Evolutionary conservation across 2,797 vertebrate species (phyloP).

Genomic region (Setipinna tenuifilis): DNA sequence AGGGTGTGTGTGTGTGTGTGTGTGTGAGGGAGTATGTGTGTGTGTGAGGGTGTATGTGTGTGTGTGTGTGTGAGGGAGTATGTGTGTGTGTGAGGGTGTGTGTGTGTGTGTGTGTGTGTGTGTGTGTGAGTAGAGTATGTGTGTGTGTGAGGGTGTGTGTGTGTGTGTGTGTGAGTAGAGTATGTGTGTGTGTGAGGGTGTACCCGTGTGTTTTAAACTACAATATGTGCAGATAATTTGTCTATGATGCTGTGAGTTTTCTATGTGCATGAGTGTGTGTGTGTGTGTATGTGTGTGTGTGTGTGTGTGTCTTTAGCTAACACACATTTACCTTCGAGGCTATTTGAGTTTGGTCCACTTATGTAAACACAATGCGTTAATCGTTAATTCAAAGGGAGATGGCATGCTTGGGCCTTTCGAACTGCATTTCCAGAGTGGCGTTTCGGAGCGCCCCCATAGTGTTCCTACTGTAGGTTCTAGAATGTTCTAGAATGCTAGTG

Average conservation of each 20-base stretch:
- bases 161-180: background rate
- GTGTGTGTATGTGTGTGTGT: background rate
- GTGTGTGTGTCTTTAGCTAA: background rate
- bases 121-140: background rate
- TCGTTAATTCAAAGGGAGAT: too few relatives aligned
- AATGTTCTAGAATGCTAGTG: too few relatives aligned
- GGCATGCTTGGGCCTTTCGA: too few relatives aligned
- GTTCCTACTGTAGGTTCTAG: too few relatives aligned
- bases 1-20: background rate
- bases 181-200: constrained; percentile 8
- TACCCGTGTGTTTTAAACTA: constrained; percentile 34
- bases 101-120: background rate
- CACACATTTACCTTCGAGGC: too few relatives aligned
- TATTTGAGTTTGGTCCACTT: too few relatives aligned
- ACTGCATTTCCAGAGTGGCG: too few relatives aligned
- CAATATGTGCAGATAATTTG: too few relatives aligned
- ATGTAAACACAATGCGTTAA: too few relatives aligned
- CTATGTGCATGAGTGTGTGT: background rate
- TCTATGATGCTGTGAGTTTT: background rate
- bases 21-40: too few relatives aligned
- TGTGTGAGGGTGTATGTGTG: constrained; percentile 34
- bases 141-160: constrained; percentile 15
- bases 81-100: constrained; percentile 43
- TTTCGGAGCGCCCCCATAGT: too few relatives aligned
- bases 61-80: constrained; percentile 34